Evolutionary conservation across 2,888 invertebrate species (phyloP), one percentile per base, ranked within the genome.

Genomic region (Acanthoscelides obtectus): DNA sequence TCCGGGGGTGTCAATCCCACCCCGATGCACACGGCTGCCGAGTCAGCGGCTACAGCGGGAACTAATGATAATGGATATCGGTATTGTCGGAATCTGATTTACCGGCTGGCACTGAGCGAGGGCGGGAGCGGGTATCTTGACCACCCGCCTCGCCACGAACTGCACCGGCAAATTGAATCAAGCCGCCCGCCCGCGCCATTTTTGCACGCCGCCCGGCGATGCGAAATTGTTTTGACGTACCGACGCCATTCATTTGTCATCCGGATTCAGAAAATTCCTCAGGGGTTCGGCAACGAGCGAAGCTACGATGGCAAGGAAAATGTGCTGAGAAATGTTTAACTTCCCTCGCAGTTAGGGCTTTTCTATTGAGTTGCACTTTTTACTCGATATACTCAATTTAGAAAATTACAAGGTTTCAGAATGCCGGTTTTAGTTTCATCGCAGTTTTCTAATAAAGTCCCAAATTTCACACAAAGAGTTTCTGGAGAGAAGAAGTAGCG

Each of bases 71-170:
- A 85, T 85, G 84, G 84, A 84, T 84, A 85, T 84, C 83, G 82
- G 82, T 83, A 84, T 84, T 82, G 85, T 83, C 82, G 82, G 81
- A 83, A 84, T 84, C 84, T 85, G 85, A 85, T 85, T 85, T 84
- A 85, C 45, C 45, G 45, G 45, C 45, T 17, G 45, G 45, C 45
- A 45, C 17, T 17, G 25, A 84, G 83, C 81, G 81, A 80, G 79
- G 83, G 83, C 84, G 84, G 84, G 83, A 45, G 45, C 45, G 45
- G 3, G 4, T 5, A 45, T 45, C 45, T 45, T 45, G 45, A 45
- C 45, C 45, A 45, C 17, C 45, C 45, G 45, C 45, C 84, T 84
- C 84, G 84, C 84, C 84, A 84, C 84, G 83, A 83, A 82, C 82
- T 79, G 78, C 79, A 79, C 80, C 77, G 76, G 79, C 79, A 84